These are phyloP conservation scores for Vombatus ursinus DNA, from an alignment of 2,113 vertebrate species.

Conservation along the genomic window DNA sequence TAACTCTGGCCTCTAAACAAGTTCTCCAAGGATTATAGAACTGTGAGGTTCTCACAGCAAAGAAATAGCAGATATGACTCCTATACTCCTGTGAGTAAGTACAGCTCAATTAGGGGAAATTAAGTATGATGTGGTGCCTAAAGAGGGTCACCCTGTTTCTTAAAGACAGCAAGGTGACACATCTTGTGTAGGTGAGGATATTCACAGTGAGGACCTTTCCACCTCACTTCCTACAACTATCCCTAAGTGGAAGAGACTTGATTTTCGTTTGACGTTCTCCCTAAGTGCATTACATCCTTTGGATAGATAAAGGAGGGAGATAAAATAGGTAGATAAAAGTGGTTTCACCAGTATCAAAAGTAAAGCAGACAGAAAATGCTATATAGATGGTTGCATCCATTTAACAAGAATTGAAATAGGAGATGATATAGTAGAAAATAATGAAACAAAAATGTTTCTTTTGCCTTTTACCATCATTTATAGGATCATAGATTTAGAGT, in stretches of 20 bases:
- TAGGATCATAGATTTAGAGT: background rate
- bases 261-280: background rate
- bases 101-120: background rate
- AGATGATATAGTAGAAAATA: background rate
- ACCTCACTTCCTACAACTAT: background rate
- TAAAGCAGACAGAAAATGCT: background rate
- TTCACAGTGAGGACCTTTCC: background rate
- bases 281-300: background rate
- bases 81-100: background rate
- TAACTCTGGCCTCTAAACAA: background rate
- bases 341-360: background rate
- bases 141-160: background rate
- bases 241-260: background rate
- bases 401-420: background rate
- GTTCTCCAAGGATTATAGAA: background rate
- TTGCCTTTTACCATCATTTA: background rate
- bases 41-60: background rate
- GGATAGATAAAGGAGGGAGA: background rate
- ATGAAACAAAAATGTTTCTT: background rate
- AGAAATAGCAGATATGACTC: background rate
- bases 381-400: background rate
- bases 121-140: background rate
- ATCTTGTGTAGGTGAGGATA: background rate
- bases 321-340: background rate
- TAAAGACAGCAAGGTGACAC: background rate